A percentile compares a stretch with the other conserved stretches of the same genome.
phyloP scores from a whole-genome alignment of 2,888 invertebrate species.

The Lagria hirta region DNA sequence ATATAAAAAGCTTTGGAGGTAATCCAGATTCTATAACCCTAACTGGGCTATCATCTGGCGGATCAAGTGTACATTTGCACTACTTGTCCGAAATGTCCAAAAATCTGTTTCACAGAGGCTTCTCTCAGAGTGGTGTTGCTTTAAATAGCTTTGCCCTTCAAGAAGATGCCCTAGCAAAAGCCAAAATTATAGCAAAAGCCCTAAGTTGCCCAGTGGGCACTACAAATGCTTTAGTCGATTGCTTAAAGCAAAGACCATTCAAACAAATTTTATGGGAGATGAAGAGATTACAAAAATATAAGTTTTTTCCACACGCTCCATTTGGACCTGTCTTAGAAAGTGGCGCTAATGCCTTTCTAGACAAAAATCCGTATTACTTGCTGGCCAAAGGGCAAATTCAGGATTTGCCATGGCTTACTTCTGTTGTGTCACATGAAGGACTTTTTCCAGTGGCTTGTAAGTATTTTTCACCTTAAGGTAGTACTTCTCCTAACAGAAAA shows the following conservation, averaged over 20 bases:
- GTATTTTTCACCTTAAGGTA: too few relatives aligned
- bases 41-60: conserved; percentile 69
- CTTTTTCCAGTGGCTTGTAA: conserved; percentile 44
- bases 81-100: conserved; percentile 62
- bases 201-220: conserved; percentile 40
- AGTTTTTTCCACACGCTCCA: conserved; percentile 33
- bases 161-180: conserved; percentile 36
- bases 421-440: conserved; percentile 44
- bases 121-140: conserved; percentile 46
- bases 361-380: conserved; percentile 42
- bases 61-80: conserved; percentile 70
- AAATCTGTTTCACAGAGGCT: conserved; percentile 44
- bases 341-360: conserved; percentile 37
- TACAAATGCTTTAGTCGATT: conserved; percentile 38
- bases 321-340: conserved; percentile 42
- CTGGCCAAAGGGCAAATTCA: conserved; percentile 41
- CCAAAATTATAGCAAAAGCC: conserved; percentile 34
- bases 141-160: conserved; percentile 39
- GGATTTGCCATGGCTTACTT: conserved; percentile 47
- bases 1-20: conserved; percentile 68
- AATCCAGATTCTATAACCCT: conserved; percentile 66
- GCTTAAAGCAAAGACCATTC: conserved; percentile 40
- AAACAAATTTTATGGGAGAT: conserved; percentile 32
- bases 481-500: not conserved
- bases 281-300: conserved; percentile 13